Base-by-base conservation (phyloP, 1,140 invertebrate genomes). In the Trachymyrmex septentrionalis region DNA sequence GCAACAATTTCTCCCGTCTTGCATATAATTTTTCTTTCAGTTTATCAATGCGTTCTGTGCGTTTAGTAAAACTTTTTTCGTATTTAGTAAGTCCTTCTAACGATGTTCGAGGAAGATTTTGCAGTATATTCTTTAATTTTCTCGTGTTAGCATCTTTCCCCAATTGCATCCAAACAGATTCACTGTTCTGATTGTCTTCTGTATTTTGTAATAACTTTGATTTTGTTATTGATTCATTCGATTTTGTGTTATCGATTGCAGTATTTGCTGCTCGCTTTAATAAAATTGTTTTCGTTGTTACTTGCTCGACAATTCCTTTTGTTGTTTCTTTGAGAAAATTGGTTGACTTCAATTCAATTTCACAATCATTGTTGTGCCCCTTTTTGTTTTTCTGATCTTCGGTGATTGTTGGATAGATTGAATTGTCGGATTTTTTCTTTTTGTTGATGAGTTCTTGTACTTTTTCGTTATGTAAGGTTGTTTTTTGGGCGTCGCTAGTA, bases 1-100 rank as follows among this genome's bases (percentile, higher is more conserved):
- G 71, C 7, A 92, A 67, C 1, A 91, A 55, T 61, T 88, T 84
- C 0, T 88, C 77, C 9, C 81, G 84, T 73, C 72, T 93, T 0
- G 59, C 64, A 30, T 86, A 64, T n/a, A 94, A 48, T 71, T 86
- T 92, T 38, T 87, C 50, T 21, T 55, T 90, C 7, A 91, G 21
- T 4, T 87, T 90, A 3, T 88, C 72, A 7, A 91, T 53, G 48
- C 88, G 88, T n/a, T 92, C 75, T 0, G 21, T 10, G 9, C 85
- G 87, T 77, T 73, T 92, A 16, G 34, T 85, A 12, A 77, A 72
- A 14, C 77, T 53, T n/a, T 88, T 75, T 2, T 78, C 64, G 16
- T 55, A 63, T 34, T 72, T 34, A 2, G 6, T n/a, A 48, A 71
- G 21, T 44, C 12, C 19, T 59, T 19, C 57, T 24, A 59, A 72